Evolutionary conservation across 1,140 invertebrate species (phyloP), one percentile per base, ranked within the genome.

Genomic region (Orius insidiosus): DNA sequence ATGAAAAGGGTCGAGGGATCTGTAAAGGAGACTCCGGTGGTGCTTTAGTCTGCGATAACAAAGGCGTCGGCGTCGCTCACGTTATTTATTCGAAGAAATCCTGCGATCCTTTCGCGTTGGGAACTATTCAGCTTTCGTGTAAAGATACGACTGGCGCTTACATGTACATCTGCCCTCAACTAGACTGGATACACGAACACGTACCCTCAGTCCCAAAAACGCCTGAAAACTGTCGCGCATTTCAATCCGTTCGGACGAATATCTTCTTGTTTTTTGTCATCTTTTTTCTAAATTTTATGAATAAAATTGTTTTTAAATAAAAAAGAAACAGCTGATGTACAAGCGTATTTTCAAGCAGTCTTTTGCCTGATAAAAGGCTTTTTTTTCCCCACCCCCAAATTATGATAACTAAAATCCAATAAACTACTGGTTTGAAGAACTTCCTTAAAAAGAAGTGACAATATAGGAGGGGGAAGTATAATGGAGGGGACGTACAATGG

Each of bases 111-210:
- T 15, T 36, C 9, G 14, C n/a, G 5, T 10, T 36, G 3, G 35
- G 35, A 11, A 15, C 3, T 11, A 10, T 15, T 5, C 3, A 36
- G 35, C 9, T 36, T 4, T 3, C n/a, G 9, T 36, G 35, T 10
- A 15, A 36, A 15, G 35, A 36, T 36, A n/a, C 35, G 35, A 36
- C n/a, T 15, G 14, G 35, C 24, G 24, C 19, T 3, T 43, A 30
- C 18, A 43, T 43, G 41, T 43, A 43, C 41, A 30, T 43, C 10
- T 43, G 41, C 14, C 41, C 41, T 15, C 24, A 30, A 30, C 41
- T 43, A 4, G 41, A 43, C 18, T 43, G 19, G 18, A 43, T 43
- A 2, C 5, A 30, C 16, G 19, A 43, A 43, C 19, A 43, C 41
- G 41, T 43, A n/a, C 24, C 41, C 24, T 3, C 3, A 5, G 19